These are phyloP conservation scores for Protobothrops mucrosquamatus DNA, from an alignment of 2,113 vertebrate genomes.

Conservation along the genomic window DNA sequence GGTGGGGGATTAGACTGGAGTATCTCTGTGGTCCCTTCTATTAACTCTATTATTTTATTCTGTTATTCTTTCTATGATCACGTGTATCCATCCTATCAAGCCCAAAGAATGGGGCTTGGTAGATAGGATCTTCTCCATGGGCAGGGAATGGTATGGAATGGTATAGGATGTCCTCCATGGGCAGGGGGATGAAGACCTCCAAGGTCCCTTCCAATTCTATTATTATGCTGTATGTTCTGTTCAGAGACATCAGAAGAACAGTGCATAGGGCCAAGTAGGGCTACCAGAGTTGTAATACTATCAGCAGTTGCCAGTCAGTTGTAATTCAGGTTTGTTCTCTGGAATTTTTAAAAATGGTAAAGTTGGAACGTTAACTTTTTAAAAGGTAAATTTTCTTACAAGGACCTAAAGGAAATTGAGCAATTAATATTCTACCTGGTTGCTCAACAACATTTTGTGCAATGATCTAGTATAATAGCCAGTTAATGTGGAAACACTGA, in stretches of 20 bases:
- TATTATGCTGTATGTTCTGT: neutral
- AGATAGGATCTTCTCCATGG: neutral
- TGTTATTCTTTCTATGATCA: too few relatives aligned
- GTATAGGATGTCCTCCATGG: neutral
- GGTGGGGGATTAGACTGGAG: too few relatives aligned
- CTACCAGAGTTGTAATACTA: neutral
- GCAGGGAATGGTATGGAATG: too few relatives aligned
- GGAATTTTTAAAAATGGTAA: neutral
- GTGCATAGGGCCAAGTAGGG: neutral
- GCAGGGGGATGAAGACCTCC: neutral
- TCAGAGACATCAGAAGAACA: neutral
- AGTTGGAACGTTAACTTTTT: neutral
- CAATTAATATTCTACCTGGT: neutral
- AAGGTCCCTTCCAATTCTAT: neutral
- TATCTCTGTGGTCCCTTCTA: too few relatives aligned
- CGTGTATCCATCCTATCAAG: too few relatives aligned
- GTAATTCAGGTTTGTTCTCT: neutral
- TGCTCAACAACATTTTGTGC: neutral
- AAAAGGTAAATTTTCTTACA: neutral
- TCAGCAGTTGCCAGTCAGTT: neutral
- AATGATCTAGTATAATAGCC: neutral
- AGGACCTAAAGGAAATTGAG: neutral
- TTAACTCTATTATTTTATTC: too few relatives aligned
- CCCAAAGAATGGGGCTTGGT: too few relatives aligned
- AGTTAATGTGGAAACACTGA: neutral